Evolutionary conservation across 2,113 vertebrate species (phyloP), one percentile per base, ranked within the genome.

Genomic region (Sander vitreus): DNA sequence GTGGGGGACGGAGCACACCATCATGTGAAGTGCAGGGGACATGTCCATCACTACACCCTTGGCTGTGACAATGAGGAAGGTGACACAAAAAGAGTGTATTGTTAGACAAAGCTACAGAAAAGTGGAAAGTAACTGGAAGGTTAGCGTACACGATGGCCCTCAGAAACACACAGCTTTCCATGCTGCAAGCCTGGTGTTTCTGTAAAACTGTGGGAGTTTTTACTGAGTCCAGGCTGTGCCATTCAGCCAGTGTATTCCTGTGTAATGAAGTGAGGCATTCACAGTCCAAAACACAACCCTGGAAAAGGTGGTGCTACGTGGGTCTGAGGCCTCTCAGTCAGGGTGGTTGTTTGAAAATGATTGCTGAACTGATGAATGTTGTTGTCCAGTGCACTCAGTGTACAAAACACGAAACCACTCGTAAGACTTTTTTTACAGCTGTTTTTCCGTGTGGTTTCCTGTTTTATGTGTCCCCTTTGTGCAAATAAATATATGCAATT

Each of bases 401-500:
- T 3, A 43, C 62, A 27, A 2, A 39, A 59, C 59, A 50, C 50
- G 27, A 62, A 80, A 19, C 64, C 48, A 43, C 50, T 36, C 21
- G 0, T 47, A 16, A 74, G 3, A 47, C 15, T 7, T 36, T 65
- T 86, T 77, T 39, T 33, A 81, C 16, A 36, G 66, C 53, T 66
- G 55, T 64, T 64, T 83, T 30, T 59, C 57, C 9, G 2, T 57
- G 76, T 45, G 54, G 72, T 69, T 80, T 86, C n/a, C 74, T 57
- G 48, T 82, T 87, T 82, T 79, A 73, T 53, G 33, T 48, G 51
- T 77, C 70, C 76, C 78, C 62, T 84, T 64, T 48, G 67, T 68
- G 54, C 72, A 66, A 80, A 87, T 86, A 74, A 85, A 85, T 71
- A 81, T 7, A 30, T 63, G 71, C 73, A 72, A 78, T 71, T 60